Base-by-base conservation (phyloP, 2,888 invertebrate species). In the Drepanosiphum platanoidis region DNA sequence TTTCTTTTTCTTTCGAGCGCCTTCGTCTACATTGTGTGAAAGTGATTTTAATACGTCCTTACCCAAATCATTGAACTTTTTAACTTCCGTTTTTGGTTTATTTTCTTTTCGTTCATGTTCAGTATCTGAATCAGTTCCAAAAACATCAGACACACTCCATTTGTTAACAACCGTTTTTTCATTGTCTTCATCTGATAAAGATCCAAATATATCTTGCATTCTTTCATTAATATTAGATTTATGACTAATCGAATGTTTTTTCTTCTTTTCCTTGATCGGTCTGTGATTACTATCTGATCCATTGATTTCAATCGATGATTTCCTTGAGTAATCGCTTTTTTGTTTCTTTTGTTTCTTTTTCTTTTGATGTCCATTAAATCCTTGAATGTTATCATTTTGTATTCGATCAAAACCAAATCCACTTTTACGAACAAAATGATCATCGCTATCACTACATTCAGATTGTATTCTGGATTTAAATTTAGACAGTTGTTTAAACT, bases 131-230 rank as follows among this genome's bases (percentile, higher is more conserved):
- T 93, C 93, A 30, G 92, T 91, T 66, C 90, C 90, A 88, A 91
- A 92, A 7, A 90, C 89, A n/a, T 89, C 88, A 66, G 90, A 88
- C 11, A 89, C 89, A 87, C 88, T 89, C 89, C 89, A 88, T 87
- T 89, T 88, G 75, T 86, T 78, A 77, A 86, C n/a, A 87, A 83
- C 77, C 46, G 68, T 71, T 42, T 83, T 87, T 84, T 84, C 86
- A 79, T 86, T 91, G 3, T 91, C 91, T 87, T 93, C 94, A 88
- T 95, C 96, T 1, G 96, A 95, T 86, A 96, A 91, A 18, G 95
- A 95, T 0, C 96, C 96, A 90, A 96, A 96, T 87, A 96, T 96
- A 88, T 95, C 95, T 89, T 96, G 95, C 94, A 96, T 86, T 22
- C 66, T 32, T 74, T 86, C 86, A 58, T 86, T 80, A 9, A 84